These are phyloP conservation scores for Calephelis perditalis DNA, from an alignment of 2,888 invertebrate genomes.

Conservation along the genomic window DNA sequence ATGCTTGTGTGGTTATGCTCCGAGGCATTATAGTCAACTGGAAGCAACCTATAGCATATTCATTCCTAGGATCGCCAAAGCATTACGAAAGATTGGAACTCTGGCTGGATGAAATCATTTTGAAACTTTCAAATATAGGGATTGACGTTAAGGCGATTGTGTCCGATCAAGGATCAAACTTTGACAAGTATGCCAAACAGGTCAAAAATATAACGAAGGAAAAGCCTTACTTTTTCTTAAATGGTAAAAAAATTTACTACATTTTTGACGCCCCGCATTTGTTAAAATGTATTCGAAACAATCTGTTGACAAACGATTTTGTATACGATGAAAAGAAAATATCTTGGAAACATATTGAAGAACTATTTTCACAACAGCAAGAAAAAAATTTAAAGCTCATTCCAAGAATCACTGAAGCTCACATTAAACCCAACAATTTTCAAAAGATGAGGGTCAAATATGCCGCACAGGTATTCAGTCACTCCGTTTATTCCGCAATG, in stretches of 20 bases:
- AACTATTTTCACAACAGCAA: slow-evolving; percentile 33
- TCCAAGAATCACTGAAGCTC: slow-evolving; percentile 34
- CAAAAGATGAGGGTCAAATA: slow-evolving; percentile 34
- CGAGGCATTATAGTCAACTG: slow-evolving; percentile 30
- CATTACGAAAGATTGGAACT: slow-evolving; percentile 19
- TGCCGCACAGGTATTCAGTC: slow-evolving; percentile 37
- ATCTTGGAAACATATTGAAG: slow-evolving; percentile 33
- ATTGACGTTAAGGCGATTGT: slow-evolving; percentile 27
- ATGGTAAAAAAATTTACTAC: slow-evolving; percentile 33
- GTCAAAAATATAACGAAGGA: slow-evolving; percentile 28
- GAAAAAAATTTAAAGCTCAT: slow-evolving; percentile 29
- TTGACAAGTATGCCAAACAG: slow-evolving; percentile 27
- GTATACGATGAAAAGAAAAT: slow-evolving; percentile 31
- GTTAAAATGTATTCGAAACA: slow-evolving; percentile 33
- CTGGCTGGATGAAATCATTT: slow-evolving; percentile 36
- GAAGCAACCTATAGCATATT: slow-evolving; percentile 31
- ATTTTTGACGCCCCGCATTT: slow-evolving; percentile 36
- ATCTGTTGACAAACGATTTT: slow-evolving; percentile 34
- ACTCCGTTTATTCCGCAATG: slow-evolving; percentile 35
- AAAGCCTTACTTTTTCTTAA: slow-evolving; percentile 33
- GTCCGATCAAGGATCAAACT: slow-evolving; percentile 23
- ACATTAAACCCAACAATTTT: slow-evolving; percentile 30
- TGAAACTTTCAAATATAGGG: slow-evolving; percentile 31
- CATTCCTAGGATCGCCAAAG: slow-evolving; percentile 27
- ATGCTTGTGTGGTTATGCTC: slow-evolving; percentile 26